Evolutionary conservation across 1,140 invertebrate genomes (phyloP).

Genomic region (Thaumatotibia leucotreta): DNA sequence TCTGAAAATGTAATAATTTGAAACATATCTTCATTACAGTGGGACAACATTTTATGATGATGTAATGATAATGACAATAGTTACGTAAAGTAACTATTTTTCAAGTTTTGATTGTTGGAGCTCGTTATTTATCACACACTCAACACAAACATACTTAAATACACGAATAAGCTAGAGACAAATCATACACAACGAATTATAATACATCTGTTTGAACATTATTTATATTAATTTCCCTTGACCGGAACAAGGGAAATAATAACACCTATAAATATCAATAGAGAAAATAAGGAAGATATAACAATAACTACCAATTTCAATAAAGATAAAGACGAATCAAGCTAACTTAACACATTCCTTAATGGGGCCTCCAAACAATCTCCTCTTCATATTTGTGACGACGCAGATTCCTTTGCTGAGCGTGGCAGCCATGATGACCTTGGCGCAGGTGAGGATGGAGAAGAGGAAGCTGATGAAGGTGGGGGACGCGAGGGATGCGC

Average conservation of each 20-base stretch:
- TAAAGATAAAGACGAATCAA: neutral
- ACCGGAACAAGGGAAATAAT: neutral
- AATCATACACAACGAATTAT: no score
- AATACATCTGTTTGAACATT: neutral
- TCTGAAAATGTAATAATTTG: no score
- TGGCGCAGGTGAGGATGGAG: constrained; percentile 33
- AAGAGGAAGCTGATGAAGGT: constrained; percentile 33
- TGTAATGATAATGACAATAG: no score
- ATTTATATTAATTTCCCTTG: neutral
- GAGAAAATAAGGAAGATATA: neutral
- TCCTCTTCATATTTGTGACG: constrained; percentile 43
- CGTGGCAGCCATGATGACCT: constrained; percentile 19
- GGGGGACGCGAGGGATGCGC: constrained; percentile 28
- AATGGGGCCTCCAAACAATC: constrained; percentile 32
- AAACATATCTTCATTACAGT: no score
- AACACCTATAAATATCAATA: neutral
- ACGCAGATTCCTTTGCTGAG: constrained; percentile 38
- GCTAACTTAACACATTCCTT: constrained; percentile 29
- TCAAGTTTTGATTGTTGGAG: no score
- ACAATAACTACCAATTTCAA: neutral
- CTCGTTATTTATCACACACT: no score
- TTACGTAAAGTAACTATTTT: no score
- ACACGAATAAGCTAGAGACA: no score
- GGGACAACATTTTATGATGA: no score
- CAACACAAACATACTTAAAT: no score